These are phyloP conservation scores for Myiotriccus ornatus DNA, from an alignment of 2,797 vertebrate species.

Conservation along the genomic window DNA sequence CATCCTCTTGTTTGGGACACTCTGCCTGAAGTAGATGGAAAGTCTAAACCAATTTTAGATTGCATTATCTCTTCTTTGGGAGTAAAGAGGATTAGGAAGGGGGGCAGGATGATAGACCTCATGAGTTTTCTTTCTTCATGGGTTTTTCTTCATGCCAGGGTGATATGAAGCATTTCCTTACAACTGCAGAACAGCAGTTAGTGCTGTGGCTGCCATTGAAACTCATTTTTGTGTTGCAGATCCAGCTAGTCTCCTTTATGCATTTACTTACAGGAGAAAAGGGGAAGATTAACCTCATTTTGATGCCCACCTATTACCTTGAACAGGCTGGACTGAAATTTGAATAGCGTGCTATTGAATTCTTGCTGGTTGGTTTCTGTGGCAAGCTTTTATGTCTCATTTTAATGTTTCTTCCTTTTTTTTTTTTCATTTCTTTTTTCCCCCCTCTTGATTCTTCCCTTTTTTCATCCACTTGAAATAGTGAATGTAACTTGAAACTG, in stretches of 20 bases:
- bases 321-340: neutral
- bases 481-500: conserved; percentile 53
- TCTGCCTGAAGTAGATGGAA: neutral
- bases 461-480: conserved; percentile 41
- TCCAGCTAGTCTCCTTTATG: neutral
- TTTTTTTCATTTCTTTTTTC: neutral
- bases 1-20: neutral
- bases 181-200: neutral
- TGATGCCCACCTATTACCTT: neutral
- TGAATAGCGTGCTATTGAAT: neutral
- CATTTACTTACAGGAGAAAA: neutral
- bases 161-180: neutral
- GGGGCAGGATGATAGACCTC: neutral
- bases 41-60: neutral
- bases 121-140: neutral
- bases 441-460: neutral
- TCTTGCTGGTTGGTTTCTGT: neutral
- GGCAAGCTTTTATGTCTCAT: neutral
- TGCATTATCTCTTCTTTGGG: neutral
- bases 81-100: neutral
- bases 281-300: conserved; percentile 8
- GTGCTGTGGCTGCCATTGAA: neutral
- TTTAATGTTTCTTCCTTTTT: conserved; percentile 1
- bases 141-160: neutral
- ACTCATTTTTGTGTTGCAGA: neutral